Evolutionary conservation across 2,888 invertebrate species (phyloP).

Genomic region (Hesperia comma): DNA sequence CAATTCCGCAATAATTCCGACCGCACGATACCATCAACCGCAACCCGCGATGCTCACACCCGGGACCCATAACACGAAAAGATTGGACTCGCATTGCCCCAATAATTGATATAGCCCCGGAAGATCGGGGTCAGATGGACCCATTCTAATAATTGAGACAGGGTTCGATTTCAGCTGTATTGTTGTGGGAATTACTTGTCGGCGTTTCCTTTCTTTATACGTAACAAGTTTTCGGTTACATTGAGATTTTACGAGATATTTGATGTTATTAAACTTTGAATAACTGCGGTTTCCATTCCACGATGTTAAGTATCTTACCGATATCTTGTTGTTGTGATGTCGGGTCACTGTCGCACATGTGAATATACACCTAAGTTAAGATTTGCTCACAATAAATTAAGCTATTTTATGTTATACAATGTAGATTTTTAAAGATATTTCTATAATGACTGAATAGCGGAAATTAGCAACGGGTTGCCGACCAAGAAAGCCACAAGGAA

Average conservation of each 20-base stretch:
- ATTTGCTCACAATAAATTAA: no score
- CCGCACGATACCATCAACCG: slow-evolving; percentile 17
- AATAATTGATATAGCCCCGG: slow-evolving; percentile 7
- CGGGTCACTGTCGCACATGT: no score
- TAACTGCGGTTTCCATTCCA: neutral
- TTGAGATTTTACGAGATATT: neutral
- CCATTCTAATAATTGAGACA: slow-evolving; percentile 27
- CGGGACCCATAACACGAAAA: slow-evolving; percentile 20
- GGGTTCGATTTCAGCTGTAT: slow-evolving; percentile 31
- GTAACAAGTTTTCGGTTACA: neutral
- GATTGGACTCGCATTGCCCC: slow-evolving; percentile 24
- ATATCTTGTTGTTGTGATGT: no score
- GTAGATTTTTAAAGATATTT: no score
- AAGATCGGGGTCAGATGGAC: slow-evolving; percentile 8
- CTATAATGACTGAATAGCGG: no score
- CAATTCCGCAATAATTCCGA: slow-evolving; percentile 15
- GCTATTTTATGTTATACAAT: no score
- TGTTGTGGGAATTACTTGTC: slow-evolving; percentile 25
- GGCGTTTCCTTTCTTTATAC: neutral
- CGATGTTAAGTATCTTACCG: neutral
- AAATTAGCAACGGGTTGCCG: no score
- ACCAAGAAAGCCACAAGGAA: no score
- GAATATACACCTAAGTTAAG: no score
- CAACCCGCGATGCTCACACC: slow-evolving; percentile 20
- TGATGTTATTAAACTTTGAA: neutral